Evolutionary conservation across 37 sponge, comb jelly and placozoan genomes (phyloP), one percentile per base, ranked within the genome.

Genomic region (Beroe forskalii): DNA sequence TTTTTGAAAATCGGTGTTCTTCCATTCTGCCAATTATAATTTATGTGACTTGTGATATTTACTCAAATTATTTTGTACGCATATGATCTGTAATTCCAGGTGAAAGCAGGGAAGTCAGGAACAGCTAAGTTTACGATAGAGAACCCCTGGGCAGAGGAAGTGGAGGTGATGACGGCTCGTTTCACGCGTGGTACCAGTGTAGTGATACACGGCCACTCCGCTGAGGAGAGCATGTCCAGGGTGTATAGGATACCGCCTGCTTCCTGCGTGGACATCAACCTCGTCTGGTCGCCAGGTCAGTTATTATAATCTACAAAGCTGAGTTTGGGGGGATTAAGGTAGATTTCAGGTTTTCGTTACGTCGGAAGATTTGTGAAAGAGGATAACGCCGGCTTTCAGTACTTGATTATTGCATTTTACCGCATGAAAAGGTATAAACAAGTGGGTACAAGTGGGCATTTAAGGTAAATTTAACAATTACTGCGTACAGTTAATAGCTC

Each of bases 261-360:
- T 1, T 80, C 86, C 28, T 80, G 86, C 42, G 30, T 80, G 20
- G 86, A 80, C 20, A 38, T 80, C 25, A 80, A 38, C 9, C 38
- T 80, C 4, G 86, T 37, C 55, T 80, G 86, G 86, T 42, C 86
- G 14, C 86, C 86, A 28, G 40, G 86, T 80, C 4, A 9, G 75
- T 38, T 55, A 17, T 55, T 55, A 17, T 55, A 9, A 55, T 20
- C 17, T 55, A 20, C 17, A 55, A 55, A 20, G 17, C 9, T 55
- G 9, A 17, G 9, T 55, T 55, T 17, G 17, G 60, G 60, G 9
- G 9, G 60, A 55, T 20, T 17, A 20, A 17, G 9, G 9, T 55
- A 20, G 60, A 20, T 66, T n/a, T 66, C 20, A 25, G 8, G 28
- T 66, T n/a, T 66, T 14, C 20, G 20, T 66, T n/a, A n/a, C n/a